These are phyloP conservation scores for Julus scandinavius DNA, from an alignment of 2,888 invertebrate species.

Conservation along the genomic window DNA sequence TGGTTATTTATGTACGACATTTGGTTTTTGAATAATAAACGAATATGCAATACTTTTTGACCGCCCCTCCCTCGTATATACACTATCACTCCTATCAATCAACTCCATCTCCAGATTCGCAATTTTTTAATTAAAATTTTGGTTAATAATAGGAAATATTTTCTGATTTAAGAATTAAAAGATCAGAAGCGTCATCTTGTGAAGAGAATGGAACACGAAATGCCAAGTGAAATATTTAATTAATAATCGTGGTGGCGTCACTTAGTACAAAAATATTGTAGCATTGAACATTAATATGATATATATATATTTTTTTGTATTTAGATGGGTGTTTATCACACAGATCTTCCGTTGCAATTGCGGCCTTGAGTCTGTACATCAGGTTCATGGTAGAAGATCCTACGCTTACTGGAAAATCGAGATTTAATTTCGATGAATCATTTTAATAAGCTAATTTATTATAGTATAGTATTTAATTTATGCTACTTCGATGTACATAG, in stretches of 20 bases:
- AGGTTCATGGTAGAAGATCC: slow-evolving; percentile 51
- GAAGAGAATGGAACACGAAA: slow-evolving; percentile 32
- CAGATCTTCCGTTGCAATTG: slow-evolving; percentile 50
- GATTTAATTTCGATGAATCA: not conserved
- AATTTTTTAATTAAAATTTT: too few relatives aligned
- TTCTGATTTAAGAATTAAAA: slow-evolving; percentile 22
- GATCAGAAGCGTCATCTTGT: not conserved
- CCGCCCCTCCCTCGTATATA: too few relatives aligned
- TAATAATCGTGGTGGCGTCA: not conserved
- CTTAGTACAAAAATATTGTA: not conserved
- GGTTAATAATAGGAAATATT: not conserved
- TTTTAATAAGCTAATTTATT: too few relatives aligned
- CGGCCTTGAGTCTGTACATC: slow-evolving; percentile 39
- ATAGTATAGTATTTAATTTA: too few relatives aligned
- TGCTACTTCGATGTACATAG: too few relatives aligned
- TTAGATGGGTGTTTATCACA: slow-evolving; percentile 51
- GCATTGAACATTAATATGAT: not conserved
- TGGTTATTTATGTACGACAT: too few relatives aligned
- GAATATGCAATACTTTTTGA: too few relatives aligned
- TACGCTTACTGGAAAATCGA: slow-evolving; percentile 35
- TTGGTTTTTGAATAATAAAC: too few relatives aligned
- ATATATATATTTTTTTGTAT: not conserved
- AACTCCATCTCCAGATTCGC: too few relatives aligned
- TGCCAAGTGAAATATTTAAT: not conserved
- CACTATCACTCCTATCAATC: too few relatives aligned